Evolutionary conservation across 2,113 vertebrate species (phyloP).

Genomic region (Australoheros scitulus): DNA sequence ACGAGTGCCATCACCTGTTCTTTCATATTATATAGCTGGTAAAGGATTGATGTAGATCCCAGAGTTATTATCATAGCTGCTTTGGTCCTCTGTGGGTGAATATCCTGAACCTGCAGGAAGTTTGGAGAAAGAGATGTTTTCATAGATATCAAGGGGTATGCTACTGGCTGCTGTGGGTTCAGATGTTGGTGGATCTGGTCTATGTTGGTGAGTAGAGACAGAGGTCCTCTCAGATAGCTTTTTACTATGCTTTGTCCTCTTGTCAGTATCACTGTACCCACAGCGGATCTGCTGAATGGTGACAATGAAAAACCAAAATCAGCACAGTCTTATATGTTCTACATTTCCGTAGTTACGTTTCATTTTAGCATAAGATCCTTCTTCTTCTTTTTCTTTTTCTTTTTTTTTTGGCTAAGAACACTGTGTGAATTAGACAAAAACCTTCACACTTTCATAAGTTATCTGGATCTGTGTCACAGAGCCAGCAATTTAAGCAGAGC

Average conservation of each 20-base stretch:
- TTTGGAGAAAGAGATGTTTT: neutral
- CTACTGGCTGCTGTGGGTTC: neutral
- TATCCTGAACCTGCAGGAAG: neutral
- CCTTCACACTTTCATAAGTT: neutral
- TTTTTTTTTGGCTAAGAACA: neutral
- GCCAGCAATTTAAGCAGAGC: neutral
- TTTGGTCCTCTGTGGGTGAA: neutral
- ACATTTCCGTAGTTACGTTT: neutral
- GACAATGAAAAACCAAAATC: neutral
- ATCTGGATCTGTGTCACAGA: accelerated
- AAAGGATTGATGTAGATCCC: constrained; percentile 11
- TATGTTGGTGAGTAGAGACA: neutral
- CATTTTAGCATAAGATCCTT: neutral
- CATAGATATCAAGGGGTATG: neutral
- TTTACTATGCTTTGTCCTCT: neutral
- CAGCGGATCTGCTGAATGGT: neutral
- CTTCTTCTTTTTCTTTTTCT: no score
- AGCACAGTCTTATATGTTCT: neutral
- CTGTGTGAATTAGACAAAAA: neutral
- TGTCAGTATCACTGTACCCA: accelerated
- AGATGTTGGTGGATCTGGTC: neutral
- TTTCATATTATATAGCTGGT: neutral
- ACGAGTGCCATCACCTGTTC: neutral
- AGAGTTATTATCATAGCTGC: neutral
- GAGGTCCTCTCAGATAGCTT: neutral